Base-by-base conservation (phyloP, 2,888 invertebrate genomes). In the Athrips mouffetella region DNA sequence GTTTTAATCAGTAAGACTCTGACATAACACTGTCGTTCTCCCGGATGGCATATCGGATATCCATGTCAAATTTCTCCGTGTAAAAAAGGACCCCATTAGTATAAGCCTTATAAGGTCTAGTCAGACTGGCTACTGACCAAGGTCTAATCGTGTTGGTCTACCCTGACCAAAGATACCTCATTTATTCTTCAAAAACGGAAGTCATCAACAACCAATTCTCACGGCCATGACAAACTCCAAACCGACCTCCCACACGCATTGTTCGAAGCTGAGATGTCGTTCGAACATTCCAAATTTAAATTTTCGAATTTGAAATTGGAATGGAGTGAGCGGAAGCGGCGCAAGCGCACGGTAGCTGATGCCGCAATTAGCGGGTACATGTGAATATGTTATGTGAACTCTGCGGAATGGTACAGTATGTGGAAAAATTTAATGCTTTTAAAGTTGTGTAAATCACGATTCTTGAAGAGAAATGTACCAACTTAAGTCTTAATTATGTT, bases 361-460 rank as follows among this genome's bases (percentile, higher is more conserved):
- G 75, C 76, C 59, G 61, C 84, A 84, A 84, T 86, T 86, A 85
- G 78, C 85, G 65, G 57, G 71, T 67, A 73, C 67, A 79, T 72
- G 85, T 73, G 69, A 85, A 76, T 76, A 73, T 73, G 70, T 72
- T 67, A 70, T 79, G 83, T 82, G 80, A 82, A 80, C 76, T 63
- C 66, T 56, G 64, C 53, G 29, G 33, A 1, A 6, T n/a, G 11
- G 33, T 70, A 81, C 70, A 74, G 76, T 53, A 6, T 71, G 83
- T 46, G 35, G 25, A 30, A 23, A 45, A 21, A 29, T 45, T 18
- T 13, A 35, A 20, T n/a, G n/a, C n/a, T n/a, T n/a, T 44, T 30
- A 18, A 4, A 18, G 16, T 31, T 31, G 11, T n/a, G 3, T 15
- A 13, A 13, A 13, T 31, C 13, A 3, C 13, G 31, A 11, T 31